A percentile compares a stretch with the other conserved stretches of the same genome.
Evolutionary conservation across 1,140 invertebrate genomes (phyloP).

Genomic region (Branchinecta lindahli): DNA sequence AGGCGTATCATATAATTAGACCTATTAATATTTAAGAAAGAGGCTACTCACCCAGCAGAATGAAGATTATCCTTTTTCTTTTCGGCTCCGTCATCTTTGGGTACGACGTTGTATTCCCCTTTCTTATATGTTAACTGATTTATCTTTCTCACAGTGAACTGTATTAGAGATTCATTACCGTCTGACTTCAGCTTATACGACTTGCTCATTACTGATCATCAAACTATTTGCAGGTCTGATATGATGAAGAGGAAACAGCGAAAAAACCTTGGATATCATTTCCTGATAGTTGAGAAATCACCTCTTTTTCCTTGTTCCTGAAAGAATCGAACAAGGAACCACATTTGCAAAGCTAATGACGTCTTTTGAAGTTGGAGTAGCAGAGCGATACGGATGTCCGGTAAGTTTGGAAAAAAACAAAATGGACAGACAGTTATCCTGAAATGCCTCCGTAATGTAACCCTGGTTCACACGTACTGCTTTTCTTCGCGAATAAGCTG

Average conservation of each 20-base stretch:
- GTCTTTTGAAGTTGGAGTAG: no score
- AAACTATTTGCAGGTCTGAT: not conserved
- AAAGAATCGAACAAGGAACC: no score
- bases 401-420: no score
- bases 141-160: not conserved
- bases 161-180: not conserved
- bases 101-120: not conserved
- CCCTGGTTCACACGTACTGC: no score
- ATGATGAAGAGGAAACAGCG: not conserved
- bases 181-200: not conserved
- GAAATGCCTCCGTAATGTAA: no score
- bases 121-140: constrained; percentile 4
- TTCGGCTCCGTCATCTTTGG: not conserved
- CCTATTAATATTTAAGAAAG: no score
- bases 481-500: no score
- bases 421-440: no score
- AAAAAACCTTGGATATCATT: not conserved
- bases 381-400: no score
- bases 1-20: no score
- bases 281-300: not conserved
- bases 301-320: no score
- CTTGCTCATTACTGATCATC: not conserved
- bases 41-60: not conserved
- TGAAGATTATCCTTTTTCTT: not conserved
- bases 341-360: no score